These are phyloP conservation scores for Sympetrum striolatum DNA, from an alignment of 2,888 invertebrate genomes.

Conservation along the genomic window DNA sequence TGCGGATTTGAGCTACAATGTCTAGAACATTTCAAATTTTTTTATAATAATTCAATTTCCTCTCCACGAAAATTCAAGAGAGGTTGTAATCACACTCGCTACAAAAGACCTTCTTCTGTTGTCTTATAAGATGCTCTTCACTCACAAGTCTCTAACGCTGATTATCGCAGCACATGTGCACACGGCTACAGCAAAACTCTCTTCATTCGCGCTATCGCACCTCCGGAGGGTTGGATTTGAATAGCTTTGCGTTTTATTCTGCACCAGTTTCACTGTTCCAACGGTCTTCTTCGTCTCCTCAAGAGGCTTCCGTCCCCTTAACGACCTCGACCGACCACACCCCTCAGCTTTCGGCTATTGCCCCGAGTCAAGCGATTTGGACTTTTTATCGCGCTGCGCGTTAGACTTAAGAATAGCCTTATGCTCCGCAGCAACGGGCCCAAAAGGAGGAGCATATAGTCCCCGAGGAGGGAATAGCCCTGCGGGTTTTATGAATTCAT, in stretches of 20 bases:
- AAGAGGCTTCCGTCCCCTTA: too few relatives aligned
- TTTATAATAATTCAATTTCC: too few relatives aligned
- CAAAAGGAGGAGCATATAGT: not conserved
- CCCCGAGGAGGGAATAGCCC: not conserved
- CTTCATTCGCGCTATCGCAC: not conserved
- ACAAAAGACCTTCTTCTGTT: not conserved
- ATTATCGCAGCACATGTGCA: not conserved
- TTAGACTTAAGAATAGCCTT: not conserved
- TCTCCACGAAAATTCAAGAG: not conserved
- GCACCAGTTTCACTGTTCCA: not conserved
- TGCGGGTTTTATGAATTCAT: not conserved
- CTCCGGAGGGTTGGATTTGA: not conserved
- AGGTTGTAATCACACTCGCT: not conserved
- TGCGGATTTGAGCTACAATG: too few relatives aligned
- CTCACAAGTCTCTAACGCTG: not conserved
- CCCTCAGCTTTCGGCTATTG: not conserved
- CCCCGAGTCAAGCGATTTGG: not conserved
- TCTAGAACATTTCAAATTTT: too few relatives aligned
- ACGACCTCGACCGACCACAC: not conserved
- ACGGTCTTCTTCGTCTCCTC: too few relatives aligned
- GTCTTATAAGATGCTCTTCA: not conserved
- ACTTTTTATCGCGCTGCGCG: not conserved
- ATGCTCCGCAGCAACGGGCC: not conserved
- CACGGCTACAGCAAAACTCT: not conserved
- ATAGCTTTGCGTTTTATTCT: not conserved